Conservation (phyloP, 2,113 vertebrate genomes). For the Cheilinus undulatus region DNA sequence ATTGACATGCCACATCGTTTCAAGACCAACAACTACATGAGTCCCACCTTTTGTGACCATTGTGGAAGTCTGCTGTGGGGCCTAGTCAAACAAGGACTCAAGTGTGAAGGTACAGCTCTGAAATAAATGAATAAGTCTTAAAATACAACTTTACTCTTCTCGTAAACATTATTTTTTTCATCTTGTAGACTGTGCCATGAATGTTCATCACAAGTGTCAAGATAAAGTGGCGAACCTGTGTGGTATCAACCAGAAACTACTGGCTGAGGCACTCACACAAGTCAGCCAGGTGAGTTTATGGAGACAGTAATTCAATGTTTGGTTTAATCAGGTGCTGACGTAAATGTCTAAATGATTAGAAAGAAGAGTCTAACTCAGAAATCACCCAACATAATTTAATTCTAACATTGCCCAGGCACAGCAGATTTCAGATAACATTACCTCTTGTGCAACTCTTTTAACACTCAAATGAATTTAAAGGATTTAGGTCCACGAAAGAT, state of each 20-base stretch:
- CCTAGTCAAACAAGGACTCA: conserved; percentile 96
- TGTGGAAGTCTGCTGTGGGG: conserved; percentile 99
- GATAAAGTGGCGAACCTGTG: conserved; percentile 98
- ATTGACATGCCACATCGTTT: conserved; percentile 99
- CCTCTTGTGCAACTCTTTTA: neutral
- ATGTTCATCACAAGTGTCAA: conserved; percentile 98
- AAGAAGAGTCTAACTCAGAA: neutral
- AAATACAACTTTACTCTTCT: neutral
- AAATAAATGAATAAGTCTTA: neutral
- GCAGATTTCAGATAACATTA: neutral
- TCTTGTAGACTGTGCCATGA: conserved; percentile 93
- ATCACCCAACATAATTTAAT: neutral
- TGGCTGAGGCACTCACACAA: conserved; percentile 97
- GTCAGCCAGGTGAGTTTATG: conserved; percentile 89
- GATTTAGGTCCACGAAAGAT: neutral
- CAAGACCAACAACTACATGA: conserved; percentile 97
- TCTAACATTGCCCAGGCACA: neutral
- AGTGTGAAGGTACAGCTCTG: conserved; percentile 92
- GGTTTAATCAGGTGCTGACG: neutral
- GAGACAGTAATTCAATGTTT: neutral
- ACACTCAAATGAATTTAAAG: neutral
- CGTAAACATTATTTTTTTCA: conserved; percentile 5
- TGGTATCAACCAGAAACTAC: conserved; percentile 98
- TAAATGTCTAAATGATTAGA: neutral
- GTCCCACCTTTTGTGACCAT: conserved; percentile 99